phyloP scores from a whole-genome alignment of 2,888 invertebrate species.

The Ramazzottius varieornatus region DNA sequence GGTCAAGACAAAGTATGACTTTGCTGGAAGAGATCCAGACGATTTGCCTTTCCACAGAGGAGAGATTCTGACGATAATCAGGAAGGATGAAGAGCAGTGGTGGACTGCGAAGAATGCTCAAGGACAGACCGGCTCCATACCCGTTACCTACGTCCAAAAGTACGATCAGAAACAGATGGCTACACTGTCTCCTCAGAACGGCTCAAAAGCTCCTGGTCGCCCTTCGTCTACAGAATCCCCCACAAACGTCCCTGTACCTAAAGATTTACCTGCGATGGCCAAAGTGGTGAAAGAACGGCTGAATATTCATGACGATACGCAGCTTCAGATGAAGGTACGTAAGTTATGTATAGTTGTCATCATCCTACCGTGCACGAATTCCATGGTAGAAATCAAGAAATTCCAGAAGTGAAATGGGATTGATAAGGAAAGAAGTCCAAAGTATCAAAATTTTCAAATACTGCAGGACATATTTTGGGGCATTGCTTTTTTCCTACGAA shows the following conservation, averaged over 20 bases:
- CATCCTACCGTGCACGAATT: too few relatives aligned
- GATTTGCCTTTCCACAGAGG: constrained; percentile 84
- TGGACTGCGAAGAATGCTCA: constrained; percentile 77
- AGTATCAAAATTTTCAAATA: too few relatives aligned
- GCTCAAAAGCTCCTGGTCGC: neutral
- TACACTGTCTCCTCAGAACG: neutral
- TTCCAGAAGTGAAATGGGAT: too few relatives aligned
- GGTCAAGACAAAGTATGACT: constrained; percentile 76
- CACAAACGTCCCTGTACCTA: neutral
- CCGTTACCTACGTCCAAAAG: constrained; percentile 57
- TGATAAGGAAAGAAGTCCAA: too few relatives aligned
- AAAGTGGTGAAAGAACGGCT: neutral
- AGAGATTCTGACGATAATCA: constrained; percentile 65
- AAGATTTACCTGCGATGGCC: neutral
- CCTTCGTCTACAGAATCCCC: neutral
- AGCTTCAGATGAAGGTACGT: neutral
- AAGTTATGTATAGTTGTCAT: too few relatives aligned
- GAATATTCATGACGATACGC: constrained; percentile 1
- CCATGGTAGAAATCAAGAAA: too few relatives aligned
- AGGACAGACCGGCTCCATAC: constrained; percentile 71
- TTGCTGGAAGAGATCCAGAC: constrained; percentile 76
- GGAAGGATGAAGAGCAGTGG: constrained; percentile 92
- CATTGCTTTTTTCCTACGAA: too few relatives aligned
- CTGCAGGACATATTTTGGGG: too few relatives aligned
- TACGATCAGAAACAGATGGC: constrained; percentile 4